A percentile compares a stretch with the other conserved stretches of the same genome.
phyloP scores from a whole-genome alignment of 2,113 vertebrate genomes.

The Caranx melampygus region DNA sequence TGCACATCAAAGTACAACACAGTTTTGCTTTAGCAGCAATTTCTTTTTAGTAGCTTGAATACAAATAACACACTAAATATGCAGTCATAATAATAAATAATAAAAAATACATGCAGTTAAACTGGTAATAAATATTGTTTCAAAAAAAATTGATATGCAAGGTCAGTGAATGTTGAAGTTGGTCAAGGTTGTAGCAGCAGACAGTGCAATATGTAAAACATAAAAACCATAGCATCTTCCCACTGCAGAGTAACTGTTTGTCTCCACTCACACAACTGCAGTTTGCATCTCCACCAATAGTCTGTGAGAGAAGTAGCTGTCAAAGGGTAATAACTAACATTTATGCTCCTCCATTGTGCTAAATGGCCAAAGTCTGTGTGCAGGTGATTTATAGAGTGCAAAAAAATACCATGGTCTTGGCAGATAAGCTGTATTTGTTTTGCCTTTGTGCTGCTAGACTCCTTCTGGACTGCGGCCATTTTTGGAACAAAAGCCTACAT shows the following conservation, averaged over 20 bases:
- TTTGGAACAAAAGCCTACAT: background rate
- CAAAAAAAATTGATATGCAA: too few species aligned
- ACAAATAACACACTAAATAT: too few species aligned
- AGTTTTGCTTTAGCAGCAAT: too few species aligned
- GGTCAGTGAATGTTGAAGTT: too few species aligned
- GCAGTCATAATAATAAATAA: too few species aligned
- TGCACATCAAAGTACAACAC: too few species aligned
- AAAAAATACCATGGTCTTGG: background rate
- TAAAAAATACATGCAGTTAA: too few species aligned
- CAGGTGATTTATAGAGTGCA: background rate
- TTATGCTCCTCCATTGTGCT: background rate
- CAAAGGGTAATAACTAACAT: background rate
- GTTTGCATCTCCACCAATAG: background rate
- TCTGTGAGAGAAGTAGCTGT: background rate
- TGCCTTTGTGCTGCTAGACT: background rate
- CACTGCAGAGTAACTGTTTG: background rate
- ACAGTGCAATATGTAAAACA: too few species aligned
- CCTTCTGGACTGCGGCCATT: background rate
- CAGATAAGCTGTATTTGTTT: background rate
- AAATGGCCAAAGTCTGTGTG: background rate
- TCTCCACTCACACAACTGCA: background rate
- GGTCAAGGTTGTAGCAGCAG: too few species aligned
- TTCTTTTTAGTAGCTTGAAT: too few species aligned
- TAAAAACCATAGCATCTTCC: background rate
- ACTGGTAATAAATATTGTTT: too few species aligned